phyloP scores from a whole-genome alignment of 2,113 vertebrate species.

The Bufo gargarizans region DNA sequence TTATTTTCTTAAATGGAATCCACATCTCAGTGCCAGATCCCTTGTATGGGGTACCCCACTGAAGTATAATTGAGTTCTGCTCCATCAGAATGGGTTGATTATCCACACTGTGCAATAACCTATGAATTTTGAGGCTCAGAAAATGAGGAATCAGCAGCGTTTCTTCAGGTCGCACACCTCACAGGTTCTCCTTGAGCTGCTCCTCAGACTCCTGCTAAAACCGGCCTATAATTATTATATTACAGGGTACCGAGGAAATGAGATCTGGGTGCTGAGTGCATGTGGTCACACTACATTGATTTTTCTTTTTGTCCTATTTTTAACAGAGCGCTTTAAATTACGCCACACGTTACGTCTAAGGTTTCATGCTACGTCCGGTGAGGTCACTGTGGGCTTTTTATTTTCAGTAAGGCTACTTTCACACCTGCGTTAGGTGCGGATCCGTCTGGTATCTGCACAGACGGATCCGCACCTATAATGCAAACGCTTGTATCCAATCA shows the following conservation, averaged over 20 bases:
- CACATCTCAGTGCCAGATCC: too few relatives aligned
- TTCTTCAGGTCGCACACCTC: background rate
- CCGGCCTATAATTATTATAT: slow-evolving; percentile 25
- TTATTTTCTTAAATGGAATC: too few relatives aligned
- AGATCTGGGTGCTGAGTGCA: slow-evolving; percentile 21
- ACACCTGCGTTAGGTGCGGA: too few relatives aligned
- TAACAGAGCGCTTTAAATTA: background rate
- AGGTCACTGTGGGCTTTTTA: background rate
- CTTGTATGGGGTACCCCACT: too few relatives aligned
- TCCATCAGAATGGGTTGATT: background rate
- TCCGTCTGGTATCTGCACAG: too few relatives aligned
- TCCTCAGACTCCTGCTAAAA: background rate
- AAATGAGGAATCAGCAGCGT: background rate
- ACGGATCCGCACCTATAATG: too few relatives aligned
- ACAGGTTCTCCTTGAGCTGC: background rate
- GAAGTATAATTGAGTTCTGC: too few relatives aligned
- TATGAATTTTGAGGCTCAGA: background rate
- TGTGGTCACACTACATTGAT: slow-evolving; percentile 24
- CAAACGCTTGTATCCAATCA: too few relatives aligned
- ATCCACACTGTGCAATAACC: background rate
- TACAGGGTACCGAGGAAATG: slow-evolving; percentile 19
- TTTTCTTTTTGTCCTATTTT: slow-evolving; percentile 4
- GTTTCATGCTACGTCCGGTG: background rate
- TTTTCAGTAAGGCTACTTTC: background rate
- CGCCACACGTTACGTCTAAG: background rate